These are phyloP conservation scores for Hydrochoerus hydrochaeris DNA, from an alignment of 2,113 vertebrate species.

Conservation along the genomic window DNA sequence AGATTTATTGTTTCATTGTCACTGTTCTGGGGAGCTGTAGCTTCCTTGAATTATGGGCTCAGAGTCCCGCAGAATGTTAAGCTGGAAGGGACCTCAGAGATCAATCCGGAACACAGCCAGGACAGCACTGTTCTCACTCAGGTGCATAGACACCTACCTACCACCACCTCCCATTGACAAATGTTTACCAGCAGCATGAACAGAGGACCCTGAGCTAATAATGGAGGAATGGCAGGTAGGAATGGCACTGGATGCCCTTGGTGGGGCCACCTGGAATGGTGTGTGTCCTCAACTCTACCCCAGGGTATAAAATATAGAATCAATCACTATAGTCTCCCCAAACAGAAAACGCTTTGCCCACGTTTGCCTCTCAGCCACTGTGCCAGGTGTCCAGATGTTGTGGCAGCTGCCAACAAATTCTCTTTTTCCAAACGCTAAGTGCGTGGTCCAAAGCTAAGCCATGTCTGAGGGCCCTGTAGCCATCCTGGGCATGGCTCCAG, in stretches of 20 bases:
- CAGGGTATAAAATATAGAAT: neutral
- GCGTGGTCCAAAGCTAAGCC: neutral
- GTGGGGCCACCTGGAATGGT: neutral
- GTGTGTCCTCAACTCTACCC: neutral
- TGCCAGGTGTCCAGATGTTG: constrained; percentile 43
- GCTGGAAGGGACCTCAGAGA: constrained; percentile 32
- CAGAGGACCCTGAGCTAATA: neutral
- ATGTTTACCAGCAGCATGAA: accelerated
- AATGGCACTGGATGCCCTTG: neutral
- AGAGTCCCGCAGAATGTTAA: neutral
- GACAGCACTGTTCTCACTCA: neutral
- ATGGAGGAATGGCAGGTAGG: neutral
- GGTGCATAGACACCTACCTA: accelerated
- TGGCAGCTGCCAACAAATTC: neutral
- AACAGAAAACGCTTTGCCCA: constrained; percentile 16
- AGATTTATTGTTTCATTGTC: constrained; percentile 33
- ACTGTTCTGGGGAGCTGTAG: neutral
- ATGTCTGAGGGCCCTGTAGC: neutral
- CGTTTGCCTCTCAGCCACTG: neutral
- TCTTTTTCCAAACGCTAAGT: neutral
- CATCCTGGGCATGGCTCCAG: neutral
- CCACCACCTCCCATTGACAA: neutral
- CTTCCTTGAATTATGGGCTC: constrained; percentile 37
- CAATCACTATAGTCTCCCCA: neutral
- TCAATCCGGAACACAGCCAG: neutral